phyloP scores from a whole-genome alignment of 2,797 vertebrate species.

The Notoglanidium macrostoma region DNA sequence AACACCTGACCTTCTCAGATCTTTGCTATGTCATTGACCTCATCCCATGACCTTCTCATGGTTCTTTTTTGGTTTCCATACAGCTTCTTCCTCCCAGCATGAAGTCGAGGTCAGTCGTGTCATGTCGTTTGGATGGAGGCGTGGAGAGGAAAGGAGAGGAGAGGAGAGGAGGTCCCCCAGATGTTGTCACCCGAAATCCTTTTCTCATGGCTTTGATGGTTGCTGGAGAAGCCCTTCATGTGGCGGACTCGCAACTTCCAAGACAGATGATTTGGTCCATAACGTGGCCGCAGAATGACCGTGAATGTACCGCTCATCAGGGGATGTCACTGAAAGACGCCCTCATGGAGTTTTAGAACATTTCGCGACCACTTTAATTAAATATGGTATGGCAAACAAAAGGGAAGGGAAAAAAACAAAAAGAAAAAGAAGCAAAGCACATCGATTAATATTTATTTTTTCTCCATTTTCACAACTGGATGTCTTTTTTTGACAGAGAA shows the following conservation, averaged over 20 bases:
- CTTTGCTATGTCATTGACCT: not conserved
- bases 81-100: slow-evolving; percentile 33
- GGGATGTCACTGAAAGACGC: slow-evolving; percentile 72
- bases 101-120: slow-evolving; percentile 55
- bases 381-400: slow-evolving; percentile 59
- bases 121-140: slow-evolving; percentile 30
- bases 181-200: slow-evolving; percentile 53
- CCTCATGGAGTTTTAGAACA: slow-evolving; percentile 64
- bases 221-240: slow-evolving; percentile 70
- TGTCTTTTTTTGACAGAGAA: slow-evolving; percentile 66
- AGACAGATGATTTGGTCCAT: slow-evolving; percentile 66
- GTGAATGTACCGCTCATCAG: slow-evolving; percentile 68
- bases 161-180: slow-evolving; percentile 51
- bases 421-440: slow-evolving; percentile 58
- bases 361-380: slow-evolving; percentile 72
- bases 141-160: slow-evolving; percentile 29
- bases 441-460: slow-evolving; percentile 72
- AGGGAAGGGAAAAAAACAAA: not conserved
- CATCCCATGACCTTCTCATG: slow-evolving; percentile 27
- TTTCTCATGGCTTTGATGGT: slow-evolving; percentile 59
- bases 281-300: slow-evolving; percentile 68
- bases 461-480: slow-evolving; percentile 58
- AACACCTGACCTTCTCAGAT: not conserved
- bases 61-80: slow-evolving; percentile 56
- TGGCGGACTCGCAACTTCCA: slow-evolving; percentile 69